Percentiles rank a stretch among this genome's conserved stretches.
These are phyloP conservation scores for Diogma glabrata DNA, from an alignment of 2,888 invertebrate species.

Conservation along the genomic window DNA sequence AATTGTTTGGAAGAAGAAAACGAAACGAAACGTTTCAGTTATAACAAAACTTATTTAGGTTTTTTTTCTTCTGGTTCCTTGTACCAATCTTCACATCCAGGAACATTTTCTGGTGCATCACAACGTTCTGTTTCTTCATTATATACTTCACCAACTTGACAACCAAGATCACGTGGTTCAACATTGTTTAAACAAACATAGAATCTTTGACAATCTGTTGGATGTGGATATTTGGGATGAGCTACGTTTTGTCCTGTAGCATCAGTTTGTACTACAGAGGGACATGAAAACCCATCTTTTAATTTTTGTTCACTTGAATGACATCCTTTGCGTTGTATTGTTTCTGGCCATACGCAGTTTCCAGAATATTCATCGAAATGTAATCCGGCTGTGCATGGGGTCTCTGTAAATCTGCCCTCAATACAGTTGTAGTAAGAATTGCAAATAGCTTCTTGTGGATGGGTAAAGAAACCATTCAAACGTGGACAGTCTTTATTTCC, in stretches of 20 bases:
- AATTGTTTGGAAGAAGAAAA: neutral
- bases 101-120: conserved; percentile 82
- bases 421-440: conserved; percentile 83
- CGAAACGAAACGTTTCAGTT: no score
- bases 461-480: conserved; percentile 82
- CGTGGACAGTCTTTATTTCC: conserved; percentile 63
- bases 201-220: conserved; percentile 82
- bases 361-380: conserved; percentile 84
- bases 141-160: conserved; percentile 81
- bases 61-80: conserved; percentile 61
- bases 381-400: conserved; percentile 74
- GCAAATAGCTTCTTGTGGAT: conserved; percentile 71
- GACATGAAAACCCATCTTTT: conserved; percentile 78
- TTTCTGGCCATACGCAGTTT: conserved; percentile 82
- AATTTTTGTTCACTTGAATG: conserved; percentile 45
- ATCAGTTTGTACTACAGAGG: conserved; percentile 53
- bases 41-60: conserved; percentile 11
- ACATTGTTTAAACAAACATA: conserved; percentile 79
- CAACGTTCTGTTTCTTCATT: conserved; percentile 75
- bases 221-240: conserved; percentile 78
- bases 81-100: conserved; percentile 89
- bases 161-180: conserved; percentile 79
- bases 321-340: conserved; percentile 66
- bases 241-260: conserved; percentile 58
- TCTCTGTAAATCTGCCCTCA: conserved; percentile 68